Conservation (phyloP, 92 coral and sea anemone species). For the Siderastrea siderea region DNA sequence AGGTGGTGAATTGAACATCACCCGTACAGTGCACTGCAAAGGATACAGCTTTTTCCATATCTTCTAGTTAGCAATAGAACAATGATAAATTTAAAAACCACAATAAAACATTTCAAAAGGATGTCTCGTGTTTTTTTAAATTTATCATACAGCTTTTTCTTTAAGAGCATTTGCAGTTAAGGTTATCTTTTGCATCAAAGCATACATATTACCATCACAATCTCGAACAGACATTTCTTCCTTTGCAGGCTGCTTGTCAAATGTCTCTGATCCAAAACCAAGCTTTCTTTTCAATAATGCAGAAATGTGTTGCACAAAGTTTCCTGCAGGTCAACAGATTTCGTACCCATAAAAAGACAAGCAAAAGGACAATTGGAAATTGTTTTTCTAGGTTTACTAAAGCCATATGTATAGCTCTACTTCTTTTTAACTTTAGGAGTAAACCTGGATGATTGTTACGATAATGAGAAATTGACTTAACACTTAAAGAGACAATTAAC, state of each 20-base stretch:
- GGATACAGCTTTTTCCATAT: not conserved
- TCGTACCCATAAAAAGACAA: not conserved
- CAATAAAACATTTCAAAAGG: too few relatives aligned
- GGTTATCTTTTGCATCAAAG: not conserved
- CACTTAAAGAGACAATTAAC: too few relatives aligned
- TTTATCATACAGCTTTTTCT: too few relatives aligned
- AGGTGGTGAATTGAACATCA: not conserved
- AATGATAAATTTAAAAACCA: too few relatives aligned
- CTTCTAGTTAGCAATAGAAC: too few relatives aligned
- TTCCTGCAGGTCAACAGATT: slow-evolving; percentile 35
- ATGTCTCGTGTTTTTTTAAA: too few relatives aligned
- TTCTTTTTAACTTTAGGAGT: too few relatives aligned
- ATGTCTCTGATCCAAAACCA: not conserved
- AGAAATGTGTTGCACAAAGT: slow-evolving; percentile 81
- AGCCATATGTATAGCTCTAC: too few relatives aligned
- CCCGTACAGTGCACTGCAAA: not conserved
- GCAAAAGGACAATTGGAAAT: not conserved
- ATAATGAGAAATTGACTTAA: too few relatives aligned
- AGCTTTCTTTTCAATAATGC: slow-evolving; percentile 27
- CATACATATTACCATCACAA: not conserved
- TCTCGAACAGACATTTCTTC: not conserved
- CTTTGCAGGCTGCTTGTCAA: not conserved
- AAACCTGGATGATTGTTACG: too few relatives aligned
- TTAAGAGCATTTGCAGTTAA: not conserved
- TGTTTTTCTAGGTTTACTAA: too few relatives aligned